These are phyloP conservation scores for Portunus trituberculatus DNA, from an alignment of 1,140 invertebrate genomes.

Conservation along the genomic window DNA sequence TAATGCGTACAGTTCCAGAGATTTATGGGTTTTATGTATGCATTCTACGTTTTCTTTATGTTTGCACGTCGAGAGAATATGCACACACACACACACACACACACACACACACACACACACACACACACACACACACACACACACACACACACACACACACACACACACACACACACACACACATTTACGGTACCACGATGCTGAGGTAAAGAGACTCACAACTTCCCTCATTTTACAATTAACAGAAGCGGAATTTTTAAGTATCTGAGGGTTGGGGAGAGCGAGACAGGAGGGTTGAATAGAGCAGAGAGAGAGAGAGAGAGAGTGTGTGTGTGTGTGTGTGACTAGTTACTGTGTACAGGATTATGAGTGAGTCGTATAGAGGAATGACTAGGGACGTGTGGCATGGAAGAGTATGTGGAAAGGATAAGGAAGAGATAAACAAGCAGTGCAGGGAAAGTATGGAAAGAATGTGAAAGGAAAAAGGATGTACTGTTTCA, in stretches of 20 bases:
- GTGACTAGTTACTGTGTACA: not conserved
- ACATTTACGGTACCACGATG: not conserved
- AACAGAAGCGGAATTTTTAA: not conserved
- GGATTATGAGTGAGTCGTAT: not conserved
- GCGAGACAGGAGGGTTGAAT: not conserved
- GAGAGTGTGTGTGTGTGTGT: not conserved
- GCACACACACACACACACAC: not conserved
- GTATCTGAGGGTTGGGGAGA: not conserved
- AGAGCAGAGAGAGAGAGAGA: not conserved
- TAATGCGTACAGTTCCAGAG: too few species aligned
- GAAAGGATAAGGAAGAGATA: not conserved
- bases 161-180: constrained; percentile 34
- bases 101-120: constrained; percentile 37
- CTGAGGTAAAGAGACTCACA: not conserved
- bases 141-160: constrained; percentile 41
- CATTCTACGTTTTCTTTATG: not conserved
- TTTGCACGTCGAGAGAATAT: not conserved
- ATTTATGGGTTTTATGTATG: too few species aligned
- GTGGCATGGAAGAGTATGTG: not conserved
- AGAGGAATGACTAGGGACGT: not conserved
- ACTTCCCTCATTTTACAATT: not conserved
- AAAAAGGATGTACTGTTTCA: not conserved
- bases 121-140: constrained; percentile 45
- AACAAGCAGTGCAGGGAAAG: too few species aligned
- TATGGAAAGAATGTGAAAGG: not conserved